Base-by-base conservation (phyloP, 2,888 invertebrate species). In the Miltochrista miniata region DNA sequence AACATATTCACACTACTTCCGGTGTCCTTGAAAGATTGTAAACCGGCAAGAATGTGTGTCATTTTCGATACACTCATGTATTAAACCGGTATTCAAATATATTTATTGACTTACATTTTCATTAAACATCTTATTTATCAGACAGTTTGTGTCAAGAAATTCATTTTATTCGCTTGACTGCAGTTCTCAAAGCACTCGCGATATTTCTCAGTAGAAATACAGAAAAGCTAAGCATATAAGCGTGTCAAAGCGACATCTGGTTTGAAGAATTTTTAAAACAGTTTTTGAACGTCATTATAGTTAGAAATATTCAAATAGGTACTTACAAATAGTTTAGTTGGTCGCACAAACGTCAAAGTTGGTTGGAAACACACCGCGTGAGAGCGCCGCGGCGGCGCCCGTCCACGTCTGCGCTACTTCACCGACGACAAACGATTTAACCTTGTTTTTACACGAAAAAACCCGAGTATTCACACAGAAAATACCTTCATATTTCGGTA, bases 401-500 rank as follows among this genome's bases (percentile, higher is more conserved):
- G 74, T 67, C 74, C 74, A 76, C 81, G 76, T 69, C 77, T 80
- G 79, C 79, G 81, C 75, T 73, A 71, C 75, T 60, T 68, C 75
- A 74, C 72, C 76, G 81, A 72, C 79, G 76, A 75, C 71, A 73
- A 67, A 67, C 76, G 75, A 73, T 74, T 73, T 74, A 79, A 70
- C 75, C 67, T 74, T 72, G 73, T 77, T 84, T 86, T 83, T 76
- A 76, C 84, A 78, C 79, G 75, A 79, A 89, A 85, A 85, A 87
- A 76, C 82, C 81, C 83, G 76, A 81, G 77, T 74, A 84, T 84
- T 83, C 79, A 81, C 86, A 81, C 82, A 82, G 87, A 85, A 87
- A 86, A 79, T 85, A 83, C 84, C 74, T 78, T 75, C 76, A 83
- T 85, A 87, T 88, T 91, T 90, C 86, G 90, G 90, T 89, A 90